Conservation (phyloP, 2,113 vertebrate species). For the Rhinolophus ferrumequinum region DNA sequence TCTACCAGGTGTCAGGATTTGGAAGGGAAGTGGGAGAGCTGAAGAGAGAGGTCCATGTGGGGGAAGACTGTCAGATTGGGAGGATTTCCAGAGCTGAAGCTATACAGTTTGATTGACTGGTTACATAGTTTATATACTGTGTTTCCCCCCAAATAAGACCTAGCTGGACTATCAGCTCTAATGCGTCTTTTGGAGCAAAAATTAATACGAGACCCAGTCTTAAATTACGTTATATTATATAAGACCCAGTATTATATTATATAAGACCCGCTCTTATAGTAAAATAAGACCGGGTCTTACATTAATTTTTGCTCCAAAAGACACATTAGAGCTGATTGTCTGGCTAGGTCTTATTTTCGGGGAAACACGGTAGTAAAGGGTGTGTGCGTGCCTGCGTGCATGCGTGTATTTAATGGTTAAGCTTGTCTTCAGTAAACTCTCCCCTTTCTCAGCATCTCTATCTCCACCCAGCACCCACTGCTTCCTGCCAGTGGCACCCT, state of each 20-base stretch:
- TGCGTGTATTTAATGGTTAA: not conserved
- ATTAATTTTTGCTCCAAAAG: too few relatives aligned
- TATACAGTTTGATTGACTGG: not conserved
- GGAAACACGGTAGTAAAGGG: not conserved
- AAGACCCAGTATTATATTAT: too few relatives aligned
- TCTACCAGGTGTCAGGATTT: not conserved
- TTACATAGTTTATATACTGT: not conserved
- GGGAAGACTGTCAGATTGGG: not conserved
- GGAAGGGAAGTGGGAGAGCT: not conserved
- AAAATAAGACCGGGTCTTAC: too few relatives aligned
- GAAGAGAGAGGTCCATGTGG: not conserved
- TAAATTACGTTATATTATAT: too few relatives aligned
- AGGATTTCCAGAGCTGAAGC: not conserved
- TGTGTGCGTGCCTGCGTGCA: not conserved
- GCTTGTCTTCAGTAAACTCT: not conserved
- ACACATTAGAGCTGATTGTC: too few relatives aligned
- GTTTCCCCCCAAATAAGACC: too few relatives aligned
- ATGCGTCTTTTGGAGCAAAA: too few relatives aligned
- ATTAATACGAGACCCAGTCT: too few relatives aligned
- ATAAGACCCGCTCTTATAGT: too few relatives aligned
- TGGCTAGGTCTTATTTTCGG: too few relatives aligned
- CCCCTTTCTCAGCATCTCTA: not conserved
- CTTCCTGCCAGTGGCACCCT: not conserved
- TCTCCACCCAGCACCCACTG: not conserved
- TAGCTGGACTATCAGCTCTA: too few relatives aligned